A percentile compares a stretch with the other conserved stretches of the same genome.
phyloP scores from a whole-genome alignment of 2,113 vertebrate species.

The Neofelis nebulosa region DNA sequence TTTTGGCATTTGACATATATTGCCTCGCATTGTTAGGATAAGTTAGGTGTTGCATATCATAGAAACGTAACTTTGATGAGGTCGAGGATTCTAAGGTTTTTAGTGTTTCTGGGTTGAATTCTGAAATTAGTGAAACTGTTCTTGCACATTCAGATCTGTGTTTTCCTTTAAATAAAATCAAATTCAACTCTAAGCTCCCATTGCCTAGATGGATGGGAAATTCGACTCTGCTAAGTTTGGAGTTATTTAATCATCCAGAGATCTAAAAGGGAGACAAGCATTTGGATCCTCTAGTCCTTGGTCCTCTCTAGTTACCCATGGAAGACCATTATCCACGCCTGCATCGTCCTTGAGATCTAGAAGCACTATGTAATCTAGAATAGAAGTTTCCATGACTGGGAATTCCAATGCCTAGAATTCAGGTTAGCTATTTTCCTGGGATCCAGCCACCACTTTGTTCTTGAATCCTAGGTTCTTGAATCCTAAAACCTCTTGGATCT shows the following conservation, averaged over 20 bases:
- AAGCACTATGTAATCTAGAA: background rate
- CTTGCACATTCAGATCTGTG: background rate
- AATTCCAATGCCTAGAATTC: background rate
- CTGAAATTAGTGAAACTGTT: background rate
- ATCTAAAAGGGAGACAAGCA: background rate
- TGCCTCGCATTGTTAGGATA: background rate
- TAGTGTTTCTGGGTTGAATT: background rate
- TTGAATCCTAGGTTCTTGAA: background rate
- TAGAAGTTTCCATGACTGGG: background rate
- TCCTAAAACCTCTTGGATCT: background rate
- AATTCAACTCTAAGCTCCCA: background rate
- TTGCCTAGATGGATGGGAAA: background rate
- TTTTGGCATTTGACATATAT: background rate
- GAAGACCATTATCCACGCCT: background rate
- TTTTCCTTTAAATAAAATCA: conserved; percentile 1
- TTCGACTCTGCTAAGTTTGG: background rate
- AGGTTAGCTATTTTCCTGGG: background rate
- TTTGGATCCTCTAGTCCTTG: background rate
- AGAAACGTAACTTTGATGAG: background rate
- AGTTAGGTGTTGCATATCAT: background rate
- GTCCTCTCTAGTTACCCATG: background rate
- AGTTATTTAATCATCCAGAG: background rate
- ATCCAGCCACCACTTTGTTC: background rate
- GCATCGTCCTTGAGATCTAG: background rate
- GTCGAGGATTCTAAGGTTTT: background rate